These are phyloP conservation scores for Drosophila merina DNA, from an alignment of 2,888 invertebrate genomes.

Conservation along the genomic window DNA sequence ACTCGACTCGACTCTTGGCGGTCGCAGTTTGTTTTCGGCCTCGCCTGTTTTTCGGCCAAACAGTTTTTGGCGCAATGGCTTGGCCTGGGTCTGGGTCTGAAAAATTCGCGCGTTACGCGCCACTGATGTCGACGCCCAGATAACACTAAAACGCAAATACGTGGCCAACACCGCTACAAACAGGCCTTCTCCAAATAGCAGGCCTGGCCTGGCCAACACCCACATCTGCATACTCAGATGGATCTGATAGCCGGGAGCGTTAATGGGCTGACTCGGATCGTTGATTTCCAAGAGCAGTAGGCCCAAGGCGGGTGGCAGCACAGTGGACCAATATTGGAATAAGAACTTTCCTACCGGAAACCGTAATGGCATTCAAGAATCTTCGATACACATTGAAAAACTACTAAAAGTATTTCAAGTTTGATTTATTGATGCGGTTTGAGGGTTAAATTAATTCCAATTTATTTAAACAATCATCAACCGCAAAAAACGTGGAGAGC, in stretches of 20 bases:
- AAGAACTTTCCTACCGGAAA: conserved; percentile 6
- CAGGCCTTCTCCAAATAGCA: conserved; percentile 11
- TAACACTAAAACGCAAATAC: conserved; percentile 59
- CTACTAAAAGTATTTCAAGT: not conserved
- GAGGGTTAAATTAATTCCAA: not conserved
- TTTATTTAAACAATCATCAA: not conserved
- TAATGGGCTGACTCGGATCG: conserved; percentile 43
- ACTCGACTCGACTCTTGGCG: conserved; percentile 21
- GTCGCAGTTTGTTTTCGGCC: conserved; percentile 48
- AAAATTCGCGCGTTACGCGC: conserved; percentile 65
- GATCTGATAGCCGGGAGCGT: conserved; percentile 37
- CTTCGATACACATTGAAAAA: not conserved
- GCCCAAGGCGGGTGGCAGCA: conserved; percentile 18
- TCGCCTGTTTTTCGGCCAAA: conserved; percentile 36
- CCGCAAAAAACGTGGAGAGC: not conserved
- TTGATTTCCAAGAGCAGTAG: conserved; percentile 30
- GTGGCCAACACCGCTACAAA: conserved; percentile 33
- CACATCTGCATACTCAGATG: conserved; percentile 48
- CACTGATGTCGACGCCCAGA: conserved; percentile 70
- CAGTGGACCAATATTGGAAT: conserved; percentile 25
- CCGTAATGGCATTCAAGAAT: conserved; percentile 1
- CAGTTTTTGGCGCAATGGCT: conserved; percentile 48
- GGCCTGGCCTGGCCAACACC: conserved; percentile 24
- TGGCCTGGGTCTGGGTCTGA: conserved; percentile 8
- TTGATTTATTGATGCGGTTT: not conserved